phyloP scores from a whole-genome alignment of 2,888 invertebrate genomes.

The Homarus gammarus region DNA sequence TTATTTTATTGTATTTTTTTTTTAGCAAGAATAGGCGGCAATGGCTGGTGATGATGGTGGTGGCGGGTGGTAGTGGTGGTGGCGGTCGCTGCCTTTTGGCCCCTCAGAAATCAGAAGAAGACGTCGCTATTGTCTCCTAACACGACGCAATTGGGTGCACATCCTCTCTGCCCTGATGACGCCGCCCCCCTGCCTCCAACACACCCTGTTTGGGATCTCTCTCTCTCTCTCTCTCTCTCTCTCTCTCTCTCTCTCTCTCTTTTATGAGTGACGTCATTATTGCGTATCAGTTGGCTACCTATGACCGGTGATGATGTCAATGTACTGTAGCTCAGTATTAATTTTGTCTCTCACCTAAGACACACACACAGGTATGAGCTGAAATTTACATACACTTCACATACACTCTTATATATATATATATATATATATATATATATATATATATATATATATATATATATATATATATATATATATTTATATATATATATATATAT shows the following conservation, averaged over 20 bases:
- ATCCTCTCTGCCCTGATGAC: conserved; percentile 11
- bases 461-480: conserved; percentile 16
- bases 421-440: background rate
- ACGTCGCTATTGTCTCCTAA: background rate
- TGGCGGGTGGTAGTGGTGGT: no score
- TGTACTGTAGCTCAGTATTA: no score
- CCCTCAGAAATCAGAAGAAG: background rate
- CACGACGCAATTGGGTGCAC: background rate
- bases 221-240: conserved; percentile 17
- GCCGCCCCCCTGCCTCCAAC: background rate
- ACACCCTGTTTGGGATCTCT: background rate
- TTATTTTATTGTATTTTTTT: no score
- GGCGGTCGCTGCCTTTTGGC: no score
- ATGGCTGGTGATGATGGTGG: no score
- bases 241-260: conserved; percentile 8
- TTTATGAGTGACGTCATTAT: no score
- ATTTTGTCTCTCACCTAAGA: no score
- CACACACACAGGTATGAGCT: no score
- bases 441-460: conserved; percentile 18
- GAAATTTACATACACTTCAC: no score
- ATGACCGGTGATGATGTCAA: no score
- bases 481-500: conserved; percentile 8
- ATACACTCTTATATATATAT: conserved; percentile 9
- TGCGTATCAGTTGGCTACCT: no score
- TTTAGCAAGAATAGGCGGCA: no score